Conservation (phyloP, 2,113 vertebrate genomes). For the Dunckerocampus dactyliophorus region DNA sequence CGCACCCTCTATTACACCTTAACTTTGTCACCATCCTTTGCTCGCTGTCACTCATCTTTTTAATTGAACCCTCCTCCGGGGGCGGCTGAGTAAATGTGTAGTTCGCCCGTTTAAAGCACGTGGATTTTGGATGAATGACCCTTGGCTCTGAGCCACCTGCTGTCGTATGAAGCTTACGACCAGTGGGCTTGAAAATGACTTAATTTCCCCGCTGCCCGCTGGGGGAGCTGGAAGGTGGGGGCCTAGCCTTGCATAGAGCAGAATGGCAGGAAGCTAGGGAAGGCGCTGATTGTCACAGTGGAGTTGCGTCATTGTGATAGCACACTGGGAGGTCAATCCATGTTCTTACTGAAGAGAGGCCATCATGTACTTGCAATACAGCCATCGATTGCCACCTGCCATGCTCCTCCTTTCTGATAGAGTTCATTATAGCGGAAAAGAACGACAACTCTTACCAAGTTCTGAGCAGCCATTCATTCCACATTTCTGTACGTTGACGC, state of each 20-base stretch:
- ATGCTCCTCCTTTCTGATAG: no score
- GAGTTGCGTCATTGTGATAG: no score
- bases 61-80: slow-evolving; percentile 13
- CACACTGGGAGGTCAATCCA: no score
- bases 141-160: slow-evolving; percentile 44
- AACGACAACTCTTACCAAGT: no score
- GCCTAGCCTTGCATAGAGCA: no score
- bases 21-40: not conserved
- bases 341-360: no score
- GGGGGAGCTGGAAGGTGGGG: slow-evolving; percentile 39
- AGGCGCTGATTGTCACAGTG: no score
- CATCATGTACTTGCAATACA: no score
- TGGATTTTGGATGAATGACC: slow-evolving; percentile 55
- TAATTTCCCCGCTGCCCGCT: slow-evolving; percentile 58
- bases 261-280: slow-evolving; percentile 27
- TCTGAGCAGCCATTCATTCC: no score
- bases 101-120: slow-evolving; percentile 56
- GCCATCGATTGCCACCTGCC: no score
- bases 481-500: no score
- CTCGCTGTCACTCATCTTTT: slow-evolving; percentile 33
- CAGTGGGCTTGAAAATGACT: slow-evolving; percentile 67
- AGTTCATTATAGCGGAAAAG: no score
- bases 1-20: slow-evolving; percentile 12
- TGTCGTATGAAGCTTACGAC: slow-evolving; percentile 49
- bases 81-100: slow-evolving; percentile 53